Percentiles rank a stretch among this genome's conserved stretches.
Evolutionary conservation across 2,888 invertebrate genomes (phyloP).

Genomic region (Watsonalla cultraria): DNA sequence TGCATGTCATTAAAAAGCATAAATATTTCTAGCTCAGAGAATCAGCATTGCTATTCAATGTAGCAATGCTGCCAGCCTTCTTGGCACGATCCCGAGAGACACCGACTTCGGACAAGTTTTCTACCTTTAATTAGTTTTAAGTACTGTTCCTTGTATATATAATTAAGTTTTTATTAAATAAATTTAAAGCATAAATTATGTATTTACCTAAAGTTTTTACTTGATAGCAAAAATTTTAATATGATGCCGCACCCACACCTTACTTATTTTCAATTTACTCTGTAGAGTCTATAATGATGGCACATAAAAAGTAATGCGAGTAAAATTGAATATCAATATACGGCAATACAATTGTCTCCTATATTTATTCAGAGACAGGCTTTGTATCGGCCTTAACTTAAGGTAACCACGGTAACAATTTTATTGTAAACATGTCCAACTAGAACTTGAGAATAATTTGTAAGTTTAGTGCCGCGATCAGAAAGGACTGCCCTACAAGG

Average conservation of each 20-base stretch:
- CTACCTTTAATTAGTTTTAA: too few species aligned
- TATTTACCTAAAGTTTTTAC: too few species aligned
- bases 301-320: slow-evolving; percentile 1
- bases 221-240: not conserved
- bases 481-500: not conserved
- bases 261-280: not conserved
- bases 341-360: not conserved
- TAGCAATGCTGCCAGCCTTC: too few species aligned
- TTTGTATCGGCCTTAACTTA: not conserved
- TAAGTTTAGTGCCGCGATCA: not conserved
- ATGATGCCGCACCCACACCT: not conserved
- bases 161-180: too few species aligned
- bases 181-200: too few species aligned
- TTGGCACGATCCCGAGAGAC: too few species aligned
- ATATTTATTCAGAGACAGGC: not conserved
- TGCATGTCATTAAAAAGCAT: too few species aligned
- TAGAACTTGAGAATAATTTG: not conserved
- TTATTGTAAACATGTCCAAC: not conserved
- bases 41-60: too few species aligned
- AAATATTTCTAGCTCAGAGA: too few species aligned
- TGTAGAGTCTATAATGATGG: not conserved
- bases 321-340: not conserved
- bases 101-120: too few species aligned
- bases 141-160: too few species aligned
- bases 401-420: not conserved